phyloP scores from a whole-genome alignment of 2,113 vertebrate genomes.

The Pandion haliaetus region DNA sequence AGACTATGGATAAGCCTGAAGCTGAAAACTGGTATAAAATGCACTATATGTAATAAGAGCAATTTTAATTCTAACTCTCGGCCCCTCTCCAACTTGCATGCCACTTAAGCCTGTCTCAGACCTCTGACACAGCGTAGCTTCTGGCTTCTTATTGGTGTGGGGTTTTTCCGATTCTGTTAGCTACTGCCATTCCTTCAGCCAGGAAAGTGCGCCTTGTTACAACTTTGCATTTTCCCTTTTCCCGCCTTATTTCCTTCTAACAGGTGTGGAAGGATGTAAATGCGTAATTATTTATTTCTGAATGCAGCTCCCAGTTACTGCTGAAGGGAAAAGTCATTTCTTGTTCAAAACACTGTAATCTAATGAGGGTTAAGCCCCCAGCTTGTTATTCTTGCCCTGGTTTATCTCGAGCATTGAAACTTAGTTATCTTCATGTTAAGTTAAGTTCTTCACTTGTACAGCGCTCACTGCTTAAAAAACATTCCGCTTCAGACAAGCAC shows the following conservation, averaged over 20 bases:
- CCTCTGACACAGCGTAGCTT: conserved; percentile 38
- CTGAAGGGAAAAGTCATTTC: not conserved
- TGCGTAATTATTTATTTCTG: not conserved
- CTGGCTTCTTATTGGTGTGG: conserved; percentile 36
- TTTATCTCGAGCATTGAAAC: not conserved
- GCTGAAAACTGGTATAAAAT: conserved; percentile 80
- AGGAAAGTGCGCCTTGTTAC: not conserved
- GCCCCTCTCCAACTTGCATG: conserved; percentile 70
- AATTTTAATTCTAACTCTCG: conserved; percentile 56
- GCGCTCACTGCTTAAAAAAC: not conserved
- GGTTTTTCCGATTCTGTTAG: conserved; percentile 19
- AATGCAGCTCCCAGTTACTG: not conserved
- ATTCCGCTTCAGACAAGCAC: not conserved
- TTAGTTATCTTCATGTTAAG: not conserved
- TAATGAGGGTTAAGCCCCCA: not conserved
- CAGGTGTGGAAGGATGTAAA: not conserved
- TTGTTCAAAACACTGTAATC: not conserved
- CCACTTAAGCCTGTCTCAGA: conserved; percentile 63
- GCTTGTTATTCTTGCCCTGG: conserved; percentile 27
- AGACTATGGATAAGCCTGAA: conserved; percentile 84
- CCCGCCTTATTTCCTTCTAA: conserved; percentile 22
- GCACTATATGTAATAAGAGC: conserved; percentile 38
- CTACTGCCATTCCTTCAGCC: conserved; percentile 26
- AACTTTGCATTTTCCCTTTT: not conserved
- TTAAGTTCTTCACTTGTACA: not conserved